A percentile compares a stretch with the other conserved stretches of the same genome.
phyloP scores from a whole-genome alignment of 2,888 invertebrate genomes.

The Plagodis dolabraria region DNA sequence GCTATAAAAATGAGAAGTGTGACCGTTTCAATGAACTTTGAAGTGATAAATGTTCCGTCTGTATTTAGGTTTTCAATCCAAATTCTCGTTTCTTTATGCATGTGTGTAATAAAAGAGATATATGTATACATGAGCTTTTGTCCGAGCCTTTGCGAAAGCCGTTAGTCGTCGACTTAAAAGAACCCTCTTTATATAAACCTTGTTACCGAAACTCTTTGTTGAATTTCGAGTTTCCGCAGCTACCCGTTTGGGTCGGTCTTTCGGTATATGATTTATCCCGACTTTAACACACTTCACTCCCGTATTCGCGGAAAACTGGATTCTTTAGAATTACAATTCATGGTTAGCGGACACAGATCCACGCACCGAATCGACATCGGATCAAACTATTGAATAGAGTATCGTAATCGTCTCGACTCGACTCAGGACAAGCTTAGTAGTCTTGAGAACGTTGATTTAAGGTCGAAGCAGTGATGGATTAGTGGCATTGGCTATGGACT shows the following conservation, averaged over 20 bases:
- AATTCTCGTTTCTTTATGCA: slow-evolving; percentile 12
- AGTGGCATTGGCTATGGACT: no score
- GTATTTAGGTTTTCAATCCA: slow-evolving; percentile 7
- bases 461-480: no score
- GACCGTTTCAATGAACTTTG: slow-evolving; percentile 38
- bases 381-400: no score
- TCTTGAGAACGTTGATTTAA: no score
- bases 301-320: neutral
- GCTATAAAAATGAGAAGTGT: slow-evolving; percentile 43
- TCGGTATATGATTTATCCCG: neutral
- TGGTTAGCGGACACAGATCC: no score
- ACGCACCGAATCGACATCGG: no score
- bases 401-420: no score
- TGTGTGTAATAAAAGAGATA: slow-evolving; percentile 1
- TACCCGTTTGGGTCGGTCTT: neutral
- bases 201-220: neutral
- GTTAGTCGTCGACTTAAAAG: slow-evolving; percentile 1
- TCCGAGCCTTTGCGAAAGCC: neutral
- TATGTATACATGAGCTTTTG: neutral
- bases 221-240: neutral
- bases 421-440: no score
- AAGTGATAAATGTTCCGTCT: slow-evolving; percentile 20
- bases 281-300: neutral
- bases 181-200: neutral
- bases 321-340: no score